phyloP scores from a whole-genome alignment of 2,113 vertebrate species.

The Tachysurus fulvidraco region DNA sequence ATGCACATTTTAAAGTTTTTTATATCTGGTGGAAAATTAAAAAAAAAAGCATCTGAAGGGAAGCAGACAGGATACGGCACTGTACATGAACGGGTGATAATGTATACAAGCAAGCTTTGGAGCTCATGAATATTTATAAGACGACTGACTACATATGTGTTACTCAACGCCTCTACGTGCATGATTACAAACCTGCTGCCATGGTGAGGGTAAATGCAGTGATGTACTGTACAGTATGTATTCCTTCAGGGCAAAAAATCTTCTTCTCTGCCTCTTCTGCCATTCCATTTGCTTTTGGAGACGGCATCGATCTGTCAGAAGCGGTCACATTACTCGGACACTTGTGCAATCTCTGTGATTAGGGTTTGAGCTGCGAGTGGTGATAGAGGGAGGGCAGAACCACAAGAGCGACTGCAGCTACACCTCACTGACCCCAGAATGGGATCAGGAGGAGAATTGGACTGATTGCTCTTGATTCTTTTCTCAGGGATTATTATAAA shows the following conservation, averaged over 20 bases:
- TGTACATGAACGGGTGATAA: background rate
- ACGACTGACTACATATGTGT: background rate
- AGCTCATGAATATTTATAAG: background rate
- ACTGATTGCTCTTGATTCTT: slow-evolving; percentile 22
- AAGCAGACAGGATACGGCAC: no score
- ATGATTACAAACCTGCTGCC: background rate
- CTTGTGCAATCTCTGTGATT: slow-evolving; percentile 13
- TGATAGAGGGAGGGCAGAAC: background rate
- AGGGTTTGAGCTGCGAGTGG: slow-evolving; percentile 19
- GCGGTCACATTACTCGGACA: slow-evolving; percentile 7
- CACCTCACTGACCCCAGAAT: background rate
- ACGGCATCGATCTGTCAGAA: background rate
- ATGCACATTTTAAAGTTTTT: slow-evolving; percentile 1
- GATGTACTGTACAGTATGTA: no score
- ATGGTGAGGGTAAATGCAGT: background rate
- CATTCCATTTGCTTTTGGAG: background rate
- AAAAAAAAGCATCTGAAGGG: background rate
- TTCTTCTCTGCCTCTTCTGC: background rate
- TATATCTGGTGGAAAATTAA: background rate
- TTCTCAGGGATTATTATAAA: background rate
- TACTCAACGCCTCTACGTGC: background rate
- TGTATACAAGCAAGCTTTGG: background rate
- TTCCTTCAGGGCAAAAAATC: background rate
- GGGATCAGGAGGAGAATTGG: slow-evolving; percentile 23
- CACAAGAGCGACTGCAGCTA: background rate